Percentiles rank a stretch among this genome's conserved stretches.
phyloP scores from a whole-genome alignment of 2,797 vertebrate species.

The Eospalax fontanierii region DNA sequence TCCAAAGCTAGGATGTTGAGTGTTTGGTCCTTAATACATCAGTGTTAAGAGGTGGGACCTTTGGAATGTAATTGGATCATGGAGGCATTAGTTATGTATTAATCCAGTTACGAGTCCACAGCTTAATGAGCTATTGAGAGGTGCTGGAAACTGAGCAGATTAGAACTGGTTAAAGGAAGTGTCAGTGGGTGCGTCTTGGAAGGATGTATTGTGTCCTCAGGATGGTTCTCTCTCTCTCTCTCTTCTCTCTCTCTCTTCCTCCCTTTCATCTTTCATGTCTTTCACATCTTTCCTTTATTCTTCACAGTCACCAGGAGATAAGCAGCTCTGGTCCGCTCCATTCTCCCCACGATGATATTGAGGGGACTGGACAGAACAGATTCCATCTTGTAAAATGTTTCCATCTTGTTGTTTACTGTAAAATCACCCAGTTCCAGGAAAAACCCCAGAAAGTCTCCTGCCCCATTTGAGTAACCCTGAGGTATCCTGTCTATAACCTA shows the following conservation, averaged over 20 bases:
- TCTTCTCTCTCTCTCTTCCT: background rate
- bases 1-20: background rate
- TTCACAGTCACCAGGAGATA: background rate
- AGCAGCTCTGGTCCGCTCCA: background rate
- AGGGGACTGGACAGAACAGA: too few species aligned
- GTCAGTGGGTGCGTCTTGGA: background rate
- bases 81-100: background rate
- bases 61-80: background rate
- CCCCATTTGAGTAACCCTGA: too few species aligned
- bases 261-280: too few species aligned
- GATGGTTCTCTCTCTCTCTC: too few species aligned
- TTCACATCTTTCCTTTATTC: background rate
- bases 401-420: too few species aligned
- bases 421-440: too few species aligned
- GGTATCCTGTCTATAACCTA: too few species aligned
- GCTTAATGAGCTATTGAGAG: background rate
- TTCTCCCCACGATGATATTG: background rate
- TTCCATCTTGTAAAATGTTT: too few species aligned
- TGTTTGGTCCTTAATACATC: background rate
- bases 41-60: background rate
- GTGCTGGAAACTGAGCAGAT: background rate
- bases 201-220: background rate
- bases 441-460: too few species aligned
- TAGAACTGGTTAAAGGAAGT: background rate
- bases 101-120: background rate